These are phyloP conservation scores for Hippocampus zosterae DNA, from an alignment of 2,113 vertebrate species.

Conservation along the genomic window DNA sequence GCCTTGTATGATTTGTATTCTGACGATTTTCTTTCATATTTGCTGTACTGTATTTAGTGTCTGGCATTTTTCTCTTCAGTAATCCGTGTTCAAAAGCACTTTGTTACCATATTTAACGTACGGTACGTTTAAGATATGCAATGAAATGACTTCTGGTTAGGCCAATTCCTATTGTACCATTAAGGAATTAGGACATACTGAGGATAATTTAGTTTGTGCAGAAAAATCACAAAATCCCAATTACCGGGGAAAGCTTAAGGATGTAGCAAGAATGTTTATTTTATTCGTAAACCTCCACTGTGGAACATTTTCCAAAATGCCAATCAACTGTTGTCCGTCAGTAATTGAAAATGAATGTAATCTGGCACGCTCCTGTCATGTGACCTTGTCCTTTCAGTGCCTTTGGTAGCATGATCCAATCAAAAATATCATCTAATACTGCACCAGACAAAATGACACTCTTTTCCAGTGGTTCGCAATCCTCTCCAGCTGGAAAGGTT, in stretches of 20 bases:
- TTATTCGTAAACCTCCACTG: not conserved
- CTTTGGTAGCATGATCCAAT: not conserved
- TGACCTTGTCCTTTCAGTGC: not conserved
- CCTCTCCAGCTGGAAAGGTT: not conserved
- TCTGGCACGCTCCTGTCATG: not conserved
- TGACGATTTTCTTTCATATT: too few relatives aligned
- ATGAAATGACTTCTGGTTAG: too few relatives aligned
- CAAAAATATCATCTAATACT: not conserved
- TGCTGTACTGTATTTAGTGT: too few relatives aligned
- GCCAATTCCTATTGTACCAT: too few relatives aligned
- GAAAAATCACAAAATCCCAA: not conserved
- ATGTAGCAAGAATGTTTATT: not conserved
- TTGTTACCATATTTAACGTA: too few relatives aligned
- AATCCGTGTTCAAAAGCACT: too few relatives aligned
- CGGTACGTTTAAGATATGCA: too few relatives aligned
- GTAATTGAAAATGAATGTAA: not conserved
- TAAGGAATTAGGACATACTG: constrained; percentile 18
- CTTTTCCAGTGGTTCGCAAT: not conserved
- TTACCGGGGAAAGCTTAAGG: not conserved
- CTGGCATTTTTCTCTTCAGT: too few relatives aligned
- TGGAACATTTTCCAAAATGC: not conserved
- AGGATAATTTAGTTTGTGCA: not conserved
- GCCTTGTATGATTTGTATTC: too few relatives aligned
- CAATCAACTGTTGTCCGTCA: not conserved
- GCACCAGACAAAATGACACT: not conserved